Evolutionary conservation across 1,140 invertebrate species (phyloP).

Genomic region (Hylaeus anthracinus): DNA sequence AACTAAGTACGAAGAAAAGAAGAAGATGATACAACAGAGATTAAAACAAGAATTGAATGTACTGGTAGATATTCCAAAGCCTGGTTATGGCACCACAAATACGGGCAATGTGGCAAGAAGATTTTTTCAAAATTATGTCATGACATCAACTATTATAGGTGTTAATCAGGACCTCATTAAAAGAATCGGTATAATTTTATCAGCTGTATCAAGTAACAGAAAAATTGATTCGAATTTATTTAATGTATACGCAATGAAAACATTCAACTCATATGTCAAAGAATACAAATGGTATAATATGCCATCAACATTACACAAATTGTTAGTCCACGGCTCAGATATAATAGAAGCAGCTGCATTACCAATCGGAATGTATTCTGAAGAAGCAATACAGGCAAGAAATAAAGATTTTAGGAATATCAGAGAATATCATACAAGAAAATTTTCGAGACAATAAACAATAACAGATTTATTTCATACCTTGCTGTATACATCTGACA

Average conservation of each 20-base stretch:
- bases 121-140: not conserved
- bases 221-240: not conserved
- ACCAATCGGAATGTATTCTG: not conserved
- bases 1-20: constrained; percentile 23
- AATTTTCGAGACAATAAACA: not conserved
- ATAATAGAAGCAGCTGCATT: not conserved
- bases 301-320: not conserved
- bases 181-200: not conserved
- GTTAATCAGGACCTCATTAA: not conserved
- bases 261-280: not conserved
- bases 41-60: not conserved
- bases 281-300: not conserved
- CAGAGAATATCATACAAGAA: not conserved
- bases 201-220: not conserved
- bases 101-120: not conserved
- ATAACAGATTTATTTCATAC: not conserved
- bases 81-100: not conserved
- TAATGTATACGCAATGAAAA: not conserved
- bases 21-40: not conserved
- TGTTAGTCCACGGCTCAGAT: not conserved
- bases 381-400: not conserved
- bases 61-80: not conserved
- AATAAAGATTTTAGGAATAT: not conserved
- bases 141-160: not conserved
- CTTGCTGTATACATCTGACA: too few relatives aligned